Percentiles rank a stretch among this genome's conserved stretches.
phyloP scores from a whole-genome alignment of 64 coral and sea anemone genomes.

The Montipora capricornis region DNA sequence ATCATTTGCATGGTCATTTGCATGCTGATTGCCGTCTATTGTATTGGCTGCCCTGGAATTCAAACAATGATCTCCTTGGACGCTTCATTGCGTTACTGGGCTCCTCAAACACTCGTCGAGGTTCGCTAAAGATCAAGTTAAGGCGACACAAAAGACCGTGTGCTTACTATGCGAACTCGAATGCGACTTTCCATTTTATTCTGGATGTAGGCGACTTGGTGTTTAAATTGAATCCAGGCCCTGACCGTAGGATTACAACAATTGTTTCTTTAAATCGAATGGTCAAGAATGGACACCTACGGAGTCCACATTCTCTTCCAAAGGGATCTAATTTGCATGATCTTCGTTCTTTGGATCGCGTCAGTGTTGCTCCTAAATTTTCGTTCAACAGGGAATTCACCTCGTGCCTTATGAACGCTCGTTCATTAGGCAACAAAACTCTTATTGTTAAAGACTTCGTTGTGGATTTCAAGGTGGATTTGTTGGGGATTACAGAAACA shows the following conservation, averaged over 20 bases:
- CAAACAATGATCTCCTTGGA: not conserved
- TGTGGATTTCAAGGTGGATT: conserved; percentile 20
- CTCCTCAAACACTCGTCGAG: not conserved
- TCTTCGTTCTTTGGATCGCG: not conserved
- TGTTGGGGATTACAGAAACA: conserved; percentile 30
- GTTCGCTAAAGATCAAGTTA: not conserved
- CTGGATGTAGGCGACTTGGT: conserved; percentile 19
- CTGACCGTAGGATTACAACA: not conserved
- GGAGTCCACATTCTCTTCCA: not conserved
- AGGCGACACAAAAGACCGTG: conserved; percentile 12
- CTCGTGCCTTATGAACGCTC: conserved; percentile 30
- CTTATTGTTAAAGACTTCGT: conserved; percentile 40
- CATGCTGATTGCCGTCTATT: no score
- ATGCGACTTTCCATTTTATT: conserved; percentile 20
- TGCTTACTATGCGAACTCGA: conserved; percentile 33
- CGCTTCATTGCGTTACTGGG: not conserved
- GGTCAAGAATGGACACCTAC: conserved; percentile 14
- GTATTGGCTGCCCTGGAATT: not conserved
- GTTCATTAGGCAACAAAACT: conserved; percentile 40
- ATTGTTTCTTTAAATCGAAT: not conserved
- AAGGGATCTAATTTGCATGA: conserved; percentile 28
- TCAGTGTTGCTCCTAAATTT: conserved; percentile 35
- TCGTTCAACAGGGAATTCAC: conserved; percentile 35
- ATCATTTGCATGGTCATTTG: no score
- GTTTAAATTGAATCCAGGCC: conserved; percentile 45